Evolutionary conservation across 1,140 invertebrate genomes (phyloP).

Genomic region (Ceratoteleas bidentatus): DNA sequence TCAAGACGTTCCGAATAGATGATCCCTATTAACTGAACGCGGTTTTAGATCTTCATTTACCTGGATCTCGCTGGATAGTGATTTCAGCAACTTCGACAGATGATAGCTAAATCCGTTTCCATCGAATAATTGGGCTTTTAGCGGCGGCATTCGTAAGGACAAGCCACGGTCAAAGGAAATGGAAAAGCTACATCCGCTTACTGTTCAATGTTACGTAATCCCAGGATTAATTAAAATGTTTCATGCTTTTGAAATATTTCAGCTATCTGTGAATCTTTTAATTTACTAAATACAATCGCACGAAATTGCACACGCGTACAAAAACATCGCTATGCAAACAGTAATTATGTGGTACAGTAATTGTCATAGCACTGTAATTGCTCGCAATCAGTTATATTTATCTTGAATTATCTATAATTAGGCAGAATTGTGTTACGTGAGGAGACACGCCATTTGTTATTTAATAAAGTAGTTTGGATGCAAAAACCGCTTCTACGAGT

Average conservation of each 20-base stretch:
- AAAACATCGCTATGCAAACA: neutral
- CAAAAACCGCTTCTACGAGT: too few species aligned
- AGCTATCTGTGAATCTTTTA: slow-evolving; percentile 15
- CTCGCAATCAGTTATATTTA: slow-evolving; percentile 2
- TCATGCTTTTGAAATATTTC: slow-evolving; percentile 11
- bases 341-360: slow-evolving; percentile 6
- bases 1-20: slow-evolving; percentile 21
- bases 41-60: slow-evolving; percentile 19
- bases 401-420: slow-evolving; percentile 4
- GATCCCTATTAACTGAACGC: slow-evolving; percentile 13
- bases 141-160: neutral
- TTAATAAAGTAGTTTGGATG: neutral
- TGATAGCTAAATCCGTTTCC: neutral
- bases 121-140: neutral
- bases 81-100: neutral
- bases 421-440: neutral
- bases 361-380: slow-evolving; percentile 1
- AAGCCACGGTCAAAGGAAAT: neutral
- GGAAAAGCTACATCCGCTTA: neutral
- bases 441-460: slow-evolving; percentile 1
- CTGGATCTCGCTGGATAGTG: neutral
- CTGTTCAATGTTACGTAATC: slow-evolving; percentile 3
- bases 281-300: slow-evolving; percentile 6
- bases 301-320: neutral
- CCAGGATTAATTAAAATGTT: slow-evolving; percentile 10